These are phyloP conservation scores for Leptinotarsa tumamoca DNA, from an alignment of 2,888 invertebrate genomes.

Conservation along the genomic window DNA sequence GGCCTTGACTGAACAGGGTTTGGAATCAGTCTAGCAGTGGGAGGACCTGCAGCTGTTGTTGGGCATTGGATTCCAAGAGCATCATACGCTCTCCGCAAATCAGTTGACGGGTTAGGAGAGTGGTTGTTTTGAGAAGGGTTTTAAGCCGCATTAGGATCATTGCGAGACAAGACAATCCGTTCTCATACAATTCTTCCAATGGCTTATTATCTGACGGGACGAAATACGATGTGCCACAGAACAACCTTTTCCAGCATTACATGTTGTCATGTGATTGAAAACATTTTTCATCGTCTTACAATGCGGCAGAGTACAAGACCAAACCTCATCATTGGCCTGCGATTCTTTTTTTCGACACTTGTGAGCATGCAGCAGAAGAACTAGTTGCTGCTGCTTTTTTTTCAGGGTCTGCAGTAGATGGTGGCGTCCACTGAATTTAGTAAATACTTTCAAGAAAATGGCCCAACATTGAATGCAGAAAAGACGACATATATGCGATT, in stretches of 20 bases:
- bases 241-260: conserved; percentile 92
- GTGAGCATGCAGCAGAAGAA: conserved; percentile 96
- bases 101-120: conserved; percentile 70
- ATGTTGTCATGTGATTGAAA: conserved; percentile 97
- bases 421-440: conserved; percentile 40
- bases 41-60: conserved; percentile 70
- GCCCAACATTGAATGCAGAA: too few species aligned
- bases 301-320: conserved; percentile 94
- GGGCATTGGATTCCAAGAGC: conserved; percentile 81
- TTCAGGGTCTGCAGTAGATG: conserved; percentile 85
- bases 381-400: conserved; percentile 97
- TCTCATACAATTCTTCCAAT: conserved; percentile 98
- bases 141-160: conserved; percentile 66
- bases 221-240: conserved; percentile 89
- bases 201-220: conserved; percentile 97
- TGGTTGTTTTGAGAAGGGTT: conserved; percentile 65
- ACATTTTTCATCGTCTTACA: conserved; percentile 99
- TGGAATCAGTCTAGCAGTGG: conserved; percentile 59
- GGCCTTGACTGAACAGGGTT: conserved; percentile 56
- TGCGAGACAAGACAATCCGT: conserved; percentile 92
- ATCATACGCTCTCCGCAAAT: conserved; percentile 83
- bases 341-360: conserved; percentile 97
- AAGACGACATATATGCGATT: too few species aligned
- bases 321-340: conserved; percentile 80
- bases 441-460: too few species aligned